Evolutionary conservation across 2,888 invertebrate genomes (phyloP).

Genomic region (Mantis religiosa): DNA sequence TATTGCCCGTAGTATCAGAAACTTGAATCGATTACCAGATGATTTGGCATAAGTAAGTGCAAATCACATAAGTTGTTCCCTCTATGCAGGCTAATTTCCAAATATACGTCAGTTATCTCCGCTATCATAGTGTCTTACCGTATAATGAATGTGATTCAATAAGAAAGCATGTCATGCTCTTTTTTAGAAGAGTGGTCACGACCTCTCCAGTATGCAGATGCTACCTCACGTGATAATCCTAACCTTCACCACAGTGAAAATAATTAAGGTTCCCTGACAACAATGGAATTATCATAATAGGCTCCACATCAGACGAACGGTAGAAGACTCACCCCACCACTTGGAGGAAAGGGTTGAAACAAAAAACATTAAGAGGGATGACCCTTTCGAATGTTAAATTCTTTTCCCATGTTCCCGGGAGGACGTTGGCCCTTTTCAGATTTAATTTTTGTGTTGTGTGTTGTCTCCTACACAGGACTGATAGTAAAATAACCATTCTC

Average conservation of each 20-base stretch:
- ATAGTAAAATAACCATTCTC: background rate
- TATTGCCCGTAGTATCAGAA: too few species aligned
- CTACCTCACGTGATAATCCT: background rate
- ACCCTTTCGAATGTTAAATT: slow-evolving; percentile 3
- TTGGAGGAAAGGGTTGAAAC: slow-evolving; percentile 8
- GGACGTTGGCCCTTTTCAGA: slow-evolving; percentile 16
- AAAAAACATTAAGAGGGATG: background rate
- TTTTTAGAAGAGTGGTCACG: background rate
- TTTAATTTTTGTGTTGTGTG: slow-evolving; percentile 8
- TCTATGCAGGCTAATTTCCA: too few species aligned
- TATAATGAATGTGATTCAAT: background rate
- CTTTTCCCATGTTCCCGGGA: slow-evolving; percentile 13
- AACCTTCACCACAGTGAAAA: background rate
- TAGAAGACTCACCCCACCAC: background rate
- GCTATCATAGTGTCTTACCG: too few species aligned
- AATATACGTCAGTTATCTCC: too few species aligned
- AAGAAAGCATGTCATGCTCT: background rate
- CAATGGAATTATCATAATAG: background rate
- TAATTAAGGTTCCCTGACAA: background rate
- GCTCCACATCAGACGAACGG: background rate
- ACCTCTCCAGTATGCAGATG: background rate
- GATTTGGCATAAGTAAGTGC: too few species aligned
- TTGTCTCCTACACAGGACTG: background rate
- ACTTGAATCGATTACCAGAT: too few species aligned
- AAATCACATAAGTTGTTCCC: too few species aligned